Conservation (phyloP, 2,113 vertebrate species). For the Carlito syrichta region DNA sequence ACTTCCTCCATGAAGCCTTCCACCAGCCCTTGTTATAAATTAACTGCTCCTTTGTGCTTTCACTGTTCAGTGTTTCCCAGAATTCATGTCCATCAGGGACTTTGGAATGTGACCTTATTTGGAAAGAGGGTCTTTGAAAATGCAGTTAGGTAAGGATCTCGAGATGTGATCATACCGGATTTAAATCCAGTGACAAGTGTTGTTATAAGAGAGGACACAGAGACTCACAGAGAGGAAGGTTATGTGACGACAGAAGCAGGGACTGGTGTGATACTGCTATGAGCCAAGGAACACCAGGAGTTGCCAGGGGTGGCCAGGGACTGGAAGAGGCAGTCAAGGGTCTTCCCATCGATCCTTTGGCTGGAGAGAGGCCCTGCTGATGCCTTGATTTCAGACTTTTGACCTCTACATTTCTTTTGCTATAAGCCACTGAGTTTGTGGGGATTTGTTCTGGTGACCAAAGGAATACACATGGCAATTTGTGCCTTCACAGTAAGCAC, state of each 20-base stretch:
- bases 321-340: not conserved
- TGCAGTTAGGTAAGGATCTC: not conserved
- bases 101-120: not conserved
- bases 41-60: not conserved
- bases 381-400: not conserved
- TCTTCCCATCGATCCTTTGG: not conserved
- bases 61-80: not conserved
- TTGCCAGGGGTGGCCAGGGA: too few species aligned
- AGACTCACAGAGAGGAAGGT: not conserved
- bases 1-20: not conserved
- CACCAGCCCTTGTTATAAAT: not conserved
- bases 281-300: not conserved
- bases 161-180: not conserved
- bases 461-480: not conserved
- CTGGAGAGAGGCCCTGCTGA: not conserved
- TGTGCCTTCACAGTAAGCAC: not conserved
- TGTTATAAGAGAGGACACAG: not conserved
- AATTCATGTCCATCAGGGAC: not conserved
- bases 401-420: not conserved
- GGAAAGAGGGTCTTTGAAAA: not conserved
- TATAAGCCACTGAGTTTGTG: not conserved
- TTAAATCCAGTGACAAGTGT: not conserved
- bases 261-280: accelerated
- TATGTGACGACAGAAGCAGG: not conserved
- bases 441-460: not conserved